Conservation (phyloP, 2,797 vertebrate genomes). For the Malacoctenus gilli region DNA sequence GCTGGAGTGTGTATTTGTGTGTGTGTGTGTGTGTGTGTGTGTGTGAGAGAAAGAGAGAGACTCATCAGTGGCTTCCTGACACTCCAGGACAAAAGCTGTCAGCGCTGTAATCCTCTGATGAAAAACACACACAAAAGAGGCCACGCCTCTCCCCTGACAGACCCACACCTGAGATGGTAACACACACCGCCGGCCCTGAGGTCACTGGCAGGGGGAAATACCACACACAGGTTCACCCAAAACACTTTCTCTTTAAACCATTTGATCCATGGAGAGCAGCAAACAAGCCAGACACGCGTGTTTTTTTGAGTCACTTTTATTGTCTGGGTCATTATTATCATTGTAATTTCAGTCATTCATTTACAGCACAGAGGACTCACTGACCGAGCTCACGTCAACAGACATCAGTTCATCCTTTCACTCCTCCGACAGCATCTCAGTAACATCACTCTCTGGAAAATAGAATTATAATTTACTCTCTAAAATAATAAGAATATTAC, state of each 20-base stretch:
- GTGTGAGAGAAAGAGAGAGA: not conserved
- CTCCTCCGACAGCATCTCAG: constrained; percentile 30
- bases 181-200: constrained; percentile 44
- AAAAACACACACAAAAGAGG: constrained; percentile 43
- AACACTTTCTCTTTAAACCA: too few relatives aligned
- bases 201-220: constrained; percentile 40
- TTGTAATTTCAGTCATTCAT: constrained; percentile 47
- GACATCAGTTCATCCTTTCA: constrained; percentile 23
- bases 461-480: constrained; percentile 74
- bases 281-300: too few relatives aligned
- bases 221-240: constrained; percentile 11
- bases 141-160: constrained; percentile 33
- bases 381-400: constrained; percentile 20
- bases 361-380: constrained; percentile 45
- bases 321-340: constrained; percentile 26
- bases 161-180: constrained; percentile 65
- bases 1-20: not conserved
- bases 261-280: too few relatives aligned
- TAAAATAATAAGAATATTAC: constrained; percentile 64
- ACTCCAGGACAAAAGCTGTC: constrained; percentile 59
- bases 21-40: not conserved
- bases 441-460: constrained; percentile 61
- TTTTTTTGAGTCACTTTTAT: constrained; percentile 41
- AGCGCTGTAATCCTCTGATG: constrained; percentile 34
- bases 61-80: constrained; percentile 40